These are phyloP conservation scores for Lapara coniferarum DNA, from an alignment of 2,888 invertebrate species.

Conservation along the genomic window DNA sequence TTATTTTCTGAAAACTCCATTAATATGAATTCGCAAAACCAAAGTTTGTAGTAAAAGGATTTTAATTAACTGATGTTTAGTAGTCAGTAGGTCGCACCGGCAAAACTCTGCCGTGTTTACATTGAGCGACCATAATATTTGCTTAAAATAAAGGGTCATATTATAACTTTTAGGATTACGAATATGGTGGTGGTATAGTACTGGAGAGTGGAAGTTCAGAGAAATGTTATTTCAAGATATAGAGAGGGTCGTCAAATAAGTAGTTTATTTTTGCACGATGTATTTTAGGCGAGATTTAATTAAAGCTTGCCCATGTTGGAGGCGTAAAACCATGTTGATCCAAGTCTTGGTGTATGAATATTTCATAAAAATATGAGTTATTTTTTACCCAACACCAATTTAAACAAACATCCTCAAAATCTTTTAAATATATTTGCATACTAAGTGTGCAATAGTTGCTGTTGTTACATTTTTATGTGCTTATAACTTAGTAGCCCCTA, in stretches of 20 bases:
- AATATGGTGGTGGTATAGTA: slow-evolving; percentile 25
- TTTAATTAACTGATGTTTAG: slow-evolving; percentile 16
- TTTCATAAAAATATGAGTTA: no score
- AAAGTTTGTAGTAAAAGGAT: slow-evolving; percentile 13
- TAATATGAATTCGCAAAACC: neutral
- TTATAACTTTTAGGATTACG: slow-evolving; percentile 29
- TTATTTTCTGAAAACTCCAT: neutral
- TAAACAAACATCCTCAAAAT: no score
- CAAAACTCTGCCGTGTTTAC: slow-evolving; percentile 36
- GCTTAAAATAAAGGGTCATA: slow-evolving; percentile 38
- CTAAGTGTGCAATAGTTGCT: no score
- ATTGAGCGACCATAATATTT: slow-evolving; percentile 40
- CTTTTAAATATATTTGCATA: no score
- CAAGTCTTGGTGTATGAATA: no score
- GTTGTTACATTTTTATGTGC: no score
- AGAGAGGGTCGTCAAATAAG: neutral
- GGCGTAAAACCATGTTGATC: no score
- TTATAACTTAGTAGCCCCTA: no score
- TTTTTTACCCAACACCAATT: no score
- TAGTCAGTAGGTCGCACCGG: slow-evolving; percentile 2
- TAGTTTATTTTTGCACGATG: neutral
- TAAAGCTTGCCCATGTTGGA: no score
- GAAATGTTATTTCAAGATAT: neutral
- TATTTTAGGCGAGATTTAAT: neutral
- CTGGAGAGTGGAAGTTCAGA: neutral